These are phyloP conservation scores for Cynopterus sphinx DNA, from an alignment of 2,797 vertebrate genomes.

Conservation along the genomic window DNA sequence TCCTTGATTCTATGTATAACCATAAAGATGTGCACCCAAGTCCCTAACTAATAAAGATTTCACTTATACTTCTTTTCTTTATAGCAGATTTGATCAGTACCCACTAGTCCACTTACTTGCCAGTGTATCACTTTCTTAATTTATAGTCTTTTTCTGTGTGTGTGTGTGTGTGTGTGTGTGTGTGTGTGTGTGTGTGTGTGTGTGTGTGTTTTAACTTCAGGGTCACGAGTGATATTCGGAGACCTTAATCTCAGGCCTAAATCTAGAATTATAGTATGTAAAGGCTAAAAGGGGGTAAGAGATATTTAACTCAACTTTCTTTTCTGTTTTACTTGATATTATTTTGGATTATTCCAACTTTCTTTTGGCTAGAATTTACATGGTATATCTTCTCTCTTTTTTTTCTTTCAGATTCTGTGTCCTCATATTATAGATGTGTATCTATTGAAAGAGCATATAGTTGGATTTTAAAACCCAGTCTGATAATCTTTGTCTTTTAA, in stretches of 20 bases:
- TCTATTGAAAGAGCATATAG: background rate
- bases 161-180: background rate
- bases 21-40: background rate
- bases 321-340: slow-evolving; percentile 12
- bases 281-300: background rate
- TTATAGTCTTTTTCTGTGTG: background rate
- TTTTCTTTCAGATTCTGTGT: background rate
- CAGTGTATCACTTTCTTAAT: background rate
- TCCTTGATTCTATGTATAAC: background rate
- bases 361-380: slow-evolving; percentile 8
- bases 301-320: background rate
- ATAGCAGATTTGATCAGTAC: background rate
- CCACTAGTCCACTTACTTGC: background rate
- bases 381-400: background rate
- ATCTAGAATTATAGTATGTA: background rate
- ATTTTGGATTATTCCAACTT: background rate
- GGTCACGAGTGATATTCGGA: background rate
- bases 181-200: background rate
- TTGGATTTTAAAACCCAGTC: background rate
- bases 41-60: background rate
- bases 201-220: background rate
- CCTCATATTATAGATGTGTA: background rate
- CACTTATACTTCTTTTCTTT: background rate
- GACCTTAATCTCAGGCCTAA: background rate
- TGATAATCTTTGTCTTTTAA: slow-evolving; percentile 26